Conservation (phyloP, 2,888 invertebrate species). For the Xestia ashworthii region DNA sequence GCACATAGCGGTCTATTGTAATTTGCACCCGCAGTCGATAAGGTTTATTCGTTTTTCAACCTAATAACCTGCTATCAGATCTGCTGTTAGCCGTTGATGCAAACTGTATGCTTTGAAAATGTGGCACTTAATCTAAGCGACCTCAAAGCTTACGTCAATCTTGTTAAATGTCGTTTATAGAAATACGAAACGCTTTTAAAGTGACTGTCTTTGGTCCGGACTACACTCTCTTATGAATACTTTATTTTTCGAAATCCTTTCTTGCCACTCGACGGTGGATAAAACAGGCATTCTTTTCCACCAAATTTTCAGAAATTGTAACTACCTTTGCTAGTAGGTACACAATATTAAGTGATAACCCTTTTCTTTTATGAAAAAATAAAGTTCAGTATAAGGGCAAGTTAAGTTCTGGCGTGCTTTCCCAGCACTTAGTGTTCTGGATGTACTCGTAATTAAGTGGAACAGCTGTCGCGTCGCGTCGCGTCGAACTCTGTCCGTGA, state of each 20-base stretch:
- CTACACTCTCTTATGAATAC: neutral
- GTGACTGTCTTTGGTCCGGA: neutral
- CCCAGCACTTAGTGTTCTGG: neutral
- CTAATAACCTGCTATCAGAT: too few relatives aligned
- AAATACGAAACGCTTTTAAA: neutral
- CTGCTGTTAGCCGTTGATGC: too few relatives aligned
- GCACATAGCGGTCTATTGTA: neutral
- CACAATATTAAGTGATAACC: neutral
- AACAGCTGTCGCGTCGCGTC: slow-evolving; percentile 43
- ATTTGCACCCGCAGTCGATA: neutral
- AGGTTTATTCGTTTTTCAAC: neutral
- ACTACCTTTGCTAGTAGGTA: neutral
- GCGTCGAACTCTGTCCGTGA: slow-evolving; percentile 22
- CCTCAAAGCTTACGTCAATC: neutral
- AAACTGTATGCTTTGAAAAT: neutral
- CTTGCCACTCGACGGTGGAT: neutral
- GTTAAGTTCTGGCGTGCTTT: neutral
- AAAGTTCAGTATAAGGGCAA: neutral
- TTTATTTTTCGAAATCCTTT: neutral
- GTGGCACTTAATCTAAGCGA: neutral
- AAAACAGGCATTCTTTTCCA: neutral
- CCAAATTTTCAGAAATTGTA: neutral
- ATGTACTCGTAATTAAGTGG: slow-evolving; percentile 32
- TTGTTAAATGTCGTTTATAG: neutral
- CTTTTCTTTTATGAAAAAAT: neutral